Base-by-base conservation (phyloP, 92 coral and sea anemone species). In the Epizoanthus ramosus region DNA sequence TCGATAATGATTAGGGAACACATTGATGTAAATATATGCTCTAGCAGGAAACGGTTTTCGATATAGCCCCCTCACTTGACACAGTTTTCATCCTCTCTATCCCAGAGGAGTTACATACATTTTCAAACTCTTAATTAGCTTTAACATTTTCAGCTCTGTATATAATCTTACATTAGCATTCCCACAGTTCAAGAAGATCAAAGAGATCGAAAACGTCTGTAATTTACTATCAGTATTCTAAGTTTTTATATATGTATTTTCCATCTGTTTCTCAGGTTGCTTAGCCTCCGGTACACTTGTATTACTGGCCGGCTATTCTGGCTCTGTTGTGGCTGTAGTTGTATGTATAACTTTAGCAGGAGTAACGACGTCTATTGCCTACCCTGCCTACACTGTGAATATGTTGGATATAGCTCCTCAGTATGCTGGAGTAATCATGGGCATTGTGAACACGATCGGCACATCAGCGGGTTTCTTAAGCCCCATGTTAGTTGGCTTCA, bases 351-450 rank as follows among this genome's bases (percentile, higher is more conserved):
- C 96, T 43, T 71, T 96, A 28, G 98, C 98, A 24, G 98, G 97
- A 15, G 84, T 90, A 54, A 91, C 97, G 1, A 96, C 98, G 13
- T 94, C 98, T 21, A 68, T 96, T 53, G 94, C 97, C 16, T 94
- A 84, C 57, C 93, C 98, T 16, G 98, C 95, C 59, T 96, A 96
- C 85, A 94, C 98, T 39, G 98, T 96, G 80, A 96, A 96, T 84
- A 91, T 96, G 96, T 87, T 96, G 43, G 98, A 96, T 85, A 94
- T 96, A 19, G 98, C 98, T 8, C 98, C 98, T 4, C 93, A 92
- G 25, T 94, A 89, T 74, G 94, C 98, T 0, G 90, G 98, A 39
- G 97, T 96, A 59, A 86, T 96, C 18, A 96, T 96, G 98, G 98
- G 98, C 8, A 80, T 93, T 18, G 91, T 95, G 21, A 96, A 96